phyloP scores from a whole-genome alignment of 2,888 invertebrate genomes.

The Tetheella fluctuosa region DNA sequence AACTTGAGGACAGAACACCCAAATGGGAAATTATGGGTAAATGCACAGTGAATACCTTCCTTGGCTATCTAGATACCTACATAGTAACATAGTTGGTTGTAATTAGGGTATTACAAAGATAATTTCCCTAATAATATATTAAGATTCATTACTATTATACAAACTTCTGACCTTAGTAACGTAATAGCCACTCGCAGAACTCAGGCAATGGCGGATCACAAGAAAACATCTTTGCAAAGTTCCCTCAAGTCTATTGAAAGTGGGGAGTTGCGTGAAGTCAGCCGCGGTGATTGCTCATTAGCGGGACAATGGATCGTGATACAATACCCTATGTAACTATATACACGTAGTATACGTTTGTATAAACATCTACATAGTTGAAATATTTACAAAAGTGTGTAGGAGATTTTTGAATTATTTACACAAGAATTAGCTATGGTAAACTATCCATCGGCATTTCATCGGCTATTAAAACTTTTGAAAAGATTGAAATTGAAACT shows the following conservation, averaged over 20 bases:
- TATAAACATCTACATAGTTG: not conserved
- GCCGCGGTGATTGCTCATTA: slow-evolving; percentile 74
- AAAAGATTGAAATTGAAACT: too few relatives aligned
- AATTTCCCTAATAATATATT: not conserved
- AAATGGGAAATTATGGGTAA: too few relatives aligned
- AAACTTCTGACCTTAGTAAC: slow-evolving; percentile 9
- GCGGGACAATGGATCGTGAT: slow-evolving; percentile 62
- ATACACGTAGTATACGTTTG: slow-evolving; percentile 7
- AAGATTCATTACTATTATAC: slow-evolving; percentile 1
- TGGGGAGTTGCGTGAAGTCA: slow-evolving; percentile 53
- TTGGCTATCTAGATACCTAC: too few relatives aligned
- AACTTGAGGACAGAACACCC: too few relatives aligned
- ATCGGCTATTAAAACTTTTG: too few relatives aligned
- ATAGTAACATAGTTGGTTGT: too few relatives aligned
- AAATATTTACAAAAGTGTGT: not conserved
- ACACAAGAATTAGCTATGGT: too few relatives aligned
- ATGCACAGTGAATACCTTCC: too few relatives aligned
- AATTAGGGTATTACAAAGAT: not conserved
- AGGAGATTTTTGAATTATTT: too few relatives aligned
- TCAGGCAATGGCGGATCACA: slow-evolving; percentile 4
- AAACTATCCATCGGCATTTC: too few relatives aligned
- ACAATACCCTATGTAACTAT: slow-evolving; percentile 48
- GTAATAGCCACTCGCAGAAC: slow-evolving; percentile 7
- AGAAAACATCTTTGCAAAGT: slow-evolving; percentile 42
- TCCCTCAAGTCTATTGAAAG: slow-evolving; percentile 40